Base-by-base conservation (phyloP, 1,140 invertebrate species). In the Bathynomus jamesi region DNA sequence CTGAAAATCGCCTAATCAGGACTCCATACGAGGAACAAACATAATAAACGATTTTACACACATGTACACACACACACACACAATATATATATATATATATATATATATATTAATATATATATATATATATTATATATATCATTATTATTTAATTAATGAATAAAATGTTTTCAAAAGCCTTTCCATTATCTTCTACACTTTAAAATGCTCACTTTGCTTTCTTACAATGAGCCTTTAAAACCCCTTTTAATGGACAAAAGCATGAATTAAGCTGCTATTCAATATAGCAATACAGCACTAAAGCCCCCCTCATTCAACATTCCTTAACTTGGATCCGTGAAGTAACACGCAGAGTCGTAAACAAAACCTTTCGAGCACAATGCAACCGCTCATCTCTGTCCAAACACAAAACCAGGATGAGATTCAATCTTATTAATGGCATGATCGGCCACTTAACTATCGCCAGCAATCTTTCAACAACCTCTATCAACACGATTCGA, bases 1-100 rank as follows among this genome's bases (percentile, higher is more conserved):
- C 40, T 53, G 40, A 53, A 53, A 53, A 53, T 53, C 40, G 40
- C 40, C 40, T 53, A 1, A 53, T 53, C 40, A 53, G 40, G 5
- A 5, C 40, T 53, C 13, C 21, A 53, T 11, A 5, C 40, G 11
- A 53, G 21, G 40, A 21, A 53, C 21, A 53, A 17, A 53, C 21
- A 53, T 53, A 2, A 53, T 53, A 53, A 2, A 53, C n/a, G n/a
- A n/a, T n/a, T n/a, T n/a, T 53, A 53, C 21, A 3, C 2, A 53
- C 21, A 53, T 53, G 21, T 53, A 53, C 21, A 53, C 21, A 53
- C 21, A 53, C 21, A 53, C 21, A 53, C 21, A 53, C 21, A 53
- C 21, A 53, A 53, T 53, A 53, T 53, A 53, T 53, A 53, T 53
- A 53, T 53, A 53, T 53, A 53, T 53, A 53, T 53, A 53, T 53